These are phyloP conservation scores for Lagopus leucura DNA, from an alignment of 2,113 vertebrate genomes.

Conservation along the genomic window DNA sequence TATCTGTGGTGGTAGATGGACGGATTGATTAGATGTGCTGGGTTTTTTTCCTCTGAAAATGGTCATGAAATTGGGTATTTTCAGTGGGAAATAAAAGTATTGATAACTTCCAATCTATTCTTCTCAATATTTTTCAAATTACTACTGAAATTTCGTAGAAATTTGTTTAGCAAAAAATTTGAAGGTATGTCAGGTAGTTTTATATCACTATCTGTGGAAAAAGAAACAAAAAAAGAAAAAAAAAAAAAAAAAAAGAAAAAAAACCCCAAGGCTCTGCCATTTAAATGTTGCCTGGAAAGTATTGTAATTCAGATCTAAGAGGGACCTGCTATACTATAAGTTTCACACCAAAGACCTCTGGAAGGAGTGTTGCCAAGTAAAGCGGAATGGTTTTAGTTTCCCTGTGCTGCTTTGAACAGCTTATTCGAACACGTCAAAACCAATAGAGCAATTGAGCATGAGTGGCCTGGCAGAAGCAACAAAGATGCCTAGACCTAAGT, in stretches of 20 bases:
- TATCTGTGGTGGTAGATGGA: neutral
- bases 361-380: neutral
- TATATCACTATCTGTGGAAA: neutral
- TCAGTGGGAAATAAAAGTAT: neutral
- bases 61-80: rapidly evolving
- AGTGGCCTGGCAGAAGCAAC: neutral
- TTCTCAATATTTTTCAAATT: neutral
- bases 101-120: neutral
- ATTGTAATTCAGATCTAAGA: neutral
- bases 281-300: neutral
- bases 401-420: neutral
- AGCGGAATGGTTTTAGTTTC: neutral
- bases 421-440: neutral
- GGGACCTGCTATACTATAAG: rapidly evolving
- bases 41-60: neutral
- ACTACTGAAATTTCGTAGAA: neutral
- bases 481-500: neutral
- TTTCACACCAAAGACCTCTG: neutral
- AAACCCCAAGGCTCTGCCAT: neutral
- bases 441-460: neutral
- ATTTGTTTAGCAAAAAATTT: neutral
- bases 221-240: neutral
- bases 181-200: neutral
- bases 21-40: neutral
- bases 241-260: too few species aligned